Conservation (phyloP, 2,888 invertebrate genomes). For the Heteromyza rotundicornis region DNA sequence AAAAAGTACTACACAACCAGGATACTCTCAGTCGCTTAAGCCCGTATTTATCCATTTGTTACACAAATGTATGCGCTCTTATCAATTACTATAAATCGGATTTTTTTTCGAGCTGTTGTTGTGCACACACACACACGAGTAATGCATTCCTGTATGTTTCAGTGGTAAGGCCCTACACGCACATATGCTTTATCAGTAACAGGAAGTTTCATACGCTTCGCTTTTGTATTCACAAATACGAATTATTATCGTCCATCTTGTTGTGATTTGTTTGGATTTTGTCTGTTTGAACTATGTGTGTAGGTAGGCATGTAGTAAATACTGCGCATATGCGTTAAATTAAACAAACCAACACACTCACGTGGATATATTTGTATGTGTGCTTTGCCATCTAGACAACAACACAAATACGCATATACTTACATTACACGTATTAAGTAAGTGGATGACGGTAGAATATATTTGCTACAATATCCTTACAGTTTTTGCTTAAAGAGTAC, state of each 20-base stretch:
- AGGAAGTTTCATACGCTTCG: neutral
- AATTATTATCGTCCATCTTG: conserved; percentile 25
- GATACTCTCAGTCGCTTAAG: neutral
- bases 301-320: too few species aligned
- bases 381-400: too few species aligned
- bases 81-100: conserved; percentile 10
- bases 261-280: conserved; percentile 45
- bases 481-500: too few species aligned
- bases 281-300: neutral
- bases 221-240: conserved; percentile 10
- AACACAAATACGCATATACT: too few species aligned
- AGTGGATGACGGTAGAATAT: too few species aligned
- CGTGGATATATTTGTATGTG: too few species aligned
- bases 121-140: neutral
- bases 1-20: too few species aligned
- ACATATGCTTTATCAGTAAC: neutral
- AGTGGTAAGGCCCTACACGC: too few species aligned
- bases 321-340: too few species aligned
- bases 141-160: neutral
- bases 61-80: conserved; percentile 4
- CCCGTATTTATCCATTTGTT: neutral
- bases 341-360: too few species aligned
- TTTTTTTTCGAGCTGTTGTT: neutral
- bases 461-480: too few species aligned
- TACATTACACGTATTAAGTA: too few species aligned